These are phyloP conservation scores for Drosophila trapezifrons DNA, from an alignment of 1,140 invertebrate genomes.

Conservation along the genomic window DNA sequence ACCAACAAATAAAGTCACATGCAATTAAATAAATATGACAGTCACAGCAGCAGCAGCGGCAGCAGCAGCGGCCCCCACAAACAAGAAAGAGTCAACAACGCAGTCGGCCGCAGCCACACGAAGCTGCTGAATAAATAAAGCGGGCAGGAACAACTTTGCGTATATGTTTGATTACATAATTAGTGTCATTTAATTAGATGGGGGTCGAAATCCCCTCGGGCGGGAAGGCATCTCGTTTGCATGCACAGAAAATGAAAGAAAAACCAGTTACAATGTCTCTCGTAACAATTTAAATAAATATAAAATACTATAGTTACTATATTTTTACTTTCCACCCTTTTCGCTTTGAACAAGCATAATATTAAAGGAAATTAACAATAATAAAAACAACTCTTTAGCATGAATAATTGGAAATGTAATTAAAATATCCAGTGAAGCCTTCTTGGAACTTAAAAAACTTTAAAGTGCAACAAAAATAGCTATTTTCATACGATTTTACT, in stretches of 20 bases:
- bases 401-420: background rate
- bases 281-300: background rate
- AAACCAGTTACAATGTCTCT: background rate
- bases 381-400: background rate
- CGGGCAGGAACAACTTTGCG: slow-evolving; percentile 41
- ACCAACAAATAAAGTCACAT: slow-evolving; percentile 69
- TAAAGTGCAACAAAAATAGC: background rate
- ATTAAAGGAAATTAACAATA: background rate
- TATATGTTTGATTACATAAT: slow-evolving; percentile 77
- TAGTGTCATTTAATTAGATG: slow-evolving; percentile 54
- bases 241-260: background rate
- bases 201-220: slow-evolving; percentile 14
- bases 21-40: slow-evolving; percentile 79
- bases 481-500: background rate
- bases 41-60: slow-evolving; percentile 44
- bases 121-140: slow-evolving; percentile 61
- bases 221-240: no score
- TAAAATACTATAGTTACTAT: no score
- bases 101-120: slow-evolving; percentile 18
- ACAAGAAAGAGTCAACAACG: slow-evolving; percentile 28
- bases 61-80: slow-evolving; percentile 28
- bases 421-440: background rate
- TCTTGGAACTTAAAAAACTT: no score
- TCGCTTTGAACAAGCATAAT: no score
- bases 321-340: no score